These are phyloP conservation scores for Oryctes rhinoceros DNA, from an alignment of 1,140 invertebrate species.

Conservation along the genomic window DNA sequence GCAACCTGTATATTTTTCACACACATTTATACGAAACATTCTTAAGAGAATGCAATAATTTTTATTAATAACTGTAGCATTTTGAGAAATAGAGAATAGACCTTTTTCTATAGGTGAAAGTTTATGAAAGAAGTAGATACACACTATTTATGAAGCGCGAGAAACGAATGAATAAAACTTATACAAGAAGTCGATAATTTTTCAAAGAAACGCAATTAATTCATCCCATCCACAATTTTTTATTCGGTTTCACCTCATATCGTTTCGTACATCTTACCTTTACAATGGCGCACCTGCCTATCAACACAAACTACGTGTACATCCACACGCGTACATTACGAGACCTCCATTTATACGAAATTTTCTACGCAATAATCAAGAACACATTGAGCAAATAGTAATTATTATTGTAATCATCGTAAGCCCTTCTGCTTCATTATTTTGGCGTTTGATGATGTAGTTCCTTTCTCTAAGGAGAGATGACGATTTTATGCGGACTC, in stretches of 20 bases:
- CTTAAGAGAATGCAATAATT: too few species aligned
- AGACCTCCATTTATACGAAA: neutral
- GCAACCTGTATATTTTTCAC: too few species aligned
- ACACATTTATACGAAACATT: too few species aligned
- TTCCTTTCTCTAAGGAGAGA: neutral
- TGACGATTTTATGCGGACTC: constrained; percentile 13
- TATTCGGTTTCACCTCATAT: constrained; percentile 18
- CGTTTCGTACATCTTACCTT: neutral
- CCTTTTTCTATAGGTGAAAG: too few species aligned
- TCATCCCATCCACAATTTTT: neutral
- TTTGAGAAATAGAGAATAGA: too few species aligned
- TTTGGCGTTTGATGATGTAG: neutral
- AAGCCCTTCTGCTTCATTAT: neutral
- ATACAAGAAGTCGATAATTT: too few species aligned
- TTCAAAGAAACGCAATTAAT: neutral
- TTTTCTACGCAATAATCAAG: neutral
- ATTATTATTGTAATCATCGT: neutral
- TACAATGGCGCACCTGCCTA: neutral
- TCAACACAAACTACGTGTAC: neutral
- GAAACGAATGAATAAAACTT: too few species aligned
- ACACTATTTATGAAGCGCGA: too few species aligned
- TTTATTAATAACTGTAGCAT: too few species aligned
- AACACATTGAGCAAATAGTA: neutral
- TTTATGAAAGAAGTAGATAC: too few species aligned
- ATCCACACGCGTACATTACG: neutral